These are phyloP conservation scores for Chaunax sp. DNA, from an alignment of 2,797 vertebrate genomes.

Conservation along the genomic window DNA sequence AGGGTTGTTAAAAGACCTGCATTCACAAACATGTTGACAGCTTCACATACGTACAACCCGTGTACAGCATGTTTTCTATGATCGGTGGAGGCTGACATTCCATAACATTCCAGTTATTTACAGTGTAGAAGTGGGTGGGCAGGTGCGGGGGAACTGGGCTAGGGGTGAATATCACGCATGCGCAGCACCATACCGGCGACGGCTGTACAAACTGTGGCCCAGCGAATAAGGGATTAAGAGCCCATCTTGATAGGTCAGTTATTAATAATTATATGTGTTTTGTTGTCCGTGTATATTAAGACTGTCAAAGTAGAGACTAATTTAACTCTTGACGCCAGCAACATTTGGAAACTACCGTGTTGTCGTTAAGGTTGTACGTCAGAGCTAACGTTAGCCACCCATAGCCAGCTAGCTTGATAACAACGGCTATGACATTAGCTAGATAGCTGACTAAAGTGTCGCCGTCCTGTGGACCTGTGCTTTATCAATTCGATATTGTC, in stretches of 20 bases:
- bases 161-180: conserved; percentile 65
- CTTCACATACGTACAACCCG: no score
- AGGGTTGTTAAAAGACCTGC: no score
- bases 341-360: neutral
- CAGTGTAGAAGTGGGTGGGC: conserved; percentile 14
- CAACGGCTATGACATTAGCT: conserved; percentile 53
- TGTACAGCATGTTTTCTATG: neutral
- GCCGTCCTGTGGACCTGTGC: neutral
- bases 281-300: neutral
- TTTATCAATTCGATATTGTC: neutral
- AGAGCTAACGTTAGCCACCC: conserved; percentile 41
- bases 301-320: neutral
- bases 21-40: no score
- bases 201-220: conserved; percentile 76
- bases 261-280: neutral
- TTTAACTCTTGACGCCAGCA: neutral
- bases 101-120: conserved; percentile 12
- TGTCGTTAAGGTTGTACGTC: conserved; percentile 32
- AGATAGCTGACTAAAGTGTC: neutral
- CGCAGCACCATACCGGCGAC: conserved; percentile 82
- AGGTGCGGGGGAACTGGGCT: conserved; percentile 10
- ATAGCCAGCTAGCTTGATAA: conserved; percentile 40
- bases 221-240: conserved; percentile 77
- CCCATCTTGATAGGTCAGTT: conserved; percentile 81
- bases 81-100: no score